These are phyloP conservation scores for Enteromius paludinosus DNA, from an alignment of 2,797 vertebrate genomes.

Conservation along the genomic window DNA sequence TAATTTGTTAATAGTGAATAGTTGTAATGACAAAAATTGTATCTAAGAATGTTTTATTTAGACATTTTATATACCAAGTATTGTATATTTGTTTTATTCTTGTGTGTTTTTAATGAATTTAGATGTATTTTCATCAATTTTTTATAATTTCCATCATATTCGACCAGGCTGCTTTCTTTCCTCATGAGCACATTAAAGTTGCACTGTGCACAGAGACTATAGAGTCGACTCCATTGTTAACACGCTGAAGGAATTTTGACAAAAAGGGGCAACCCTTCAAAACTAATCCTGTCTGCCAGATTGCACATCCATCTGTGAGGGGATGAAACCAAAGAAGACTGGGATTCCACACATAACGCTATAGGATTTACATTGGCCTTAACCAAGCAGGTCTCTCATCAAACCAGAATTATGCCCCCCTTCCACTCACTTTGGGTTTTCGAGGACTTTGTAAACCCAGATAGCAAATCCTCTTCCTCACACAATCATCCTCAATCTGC, in stretches of 20 bases:
- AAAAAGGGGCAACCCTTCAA: conserved; percentile 66
- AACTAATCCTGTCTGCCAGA: conserved; percentile 75
- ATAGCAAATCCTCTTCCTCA: conserved; percentile 63
- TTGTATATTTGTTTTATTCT: not conserved
- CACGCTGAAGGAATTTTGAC: conserved; percentile 41
- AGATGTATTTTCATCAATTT: not conserved
- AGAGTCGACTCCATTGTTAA: conserved; percentile 31
- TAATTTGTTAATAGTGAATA: not conserved
- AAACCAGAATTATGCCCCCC: conserved; percentile 79
- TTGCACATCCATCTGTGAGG: conserved; percentile 79
- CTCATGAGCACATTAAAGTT: conserved; percentile 25
- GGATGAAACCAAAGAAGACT: conserved; percentile 80
- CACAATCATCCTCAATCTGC: conserved; percentile 54
- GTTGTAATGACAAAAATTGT: not conserved
- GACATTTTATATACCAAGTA: not conserved
- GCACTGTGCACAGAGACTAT: conserved; percentile 3
- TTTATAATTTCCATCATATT: not conserved
- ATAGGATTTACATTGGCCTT: conserved; percentile 84
- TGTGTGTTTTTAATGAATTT: not conserved
- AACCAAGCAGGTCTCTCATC: conserved; percentile 77
- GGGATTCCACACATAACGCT: conserved; percentile 75
- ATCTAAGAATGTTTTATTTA: not conserved
- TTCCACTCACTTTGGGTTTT: conserved; percentile 71
- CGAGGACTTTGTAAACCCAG: conserved; percentile 52
- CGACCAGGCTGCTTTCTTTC: not conserved